Conservation (phyloP, 2,888 invertebrate genomes). For the Tupiocoris notatus region DNA sequence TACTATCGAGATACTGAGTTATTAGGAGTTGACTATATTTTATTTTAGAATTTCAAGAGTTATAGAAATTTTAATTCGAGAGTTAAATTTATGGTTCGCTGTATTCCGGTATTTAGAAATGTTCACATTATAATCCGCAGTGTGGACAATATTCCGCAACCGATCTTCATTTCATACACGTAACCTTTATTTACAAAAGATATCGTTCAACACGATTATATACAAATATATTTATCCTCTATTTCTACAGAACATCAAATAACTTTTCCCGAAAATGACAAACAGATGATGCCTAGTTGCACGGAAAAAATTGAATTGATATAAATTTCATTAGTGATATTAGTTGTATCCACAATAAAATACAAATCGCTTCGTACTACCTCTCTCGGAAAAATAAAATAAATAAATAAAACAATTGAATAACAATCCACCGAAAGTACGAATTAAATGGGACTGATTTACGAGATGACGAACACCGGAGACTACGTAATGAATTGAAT, state of each 20-base stretch:
- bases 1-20: too few species aligned
- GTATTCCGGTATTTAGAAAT: too few species aligned
- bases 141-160: conserved; percentile 45
- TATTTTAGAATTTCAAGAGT: too few species aligned
- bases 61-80: too few species aligned
- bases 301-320: conserved; percentile 13
- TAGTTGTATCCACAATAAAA: conserved; percentile 20
- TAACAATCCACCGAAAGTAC: too few species aligned
- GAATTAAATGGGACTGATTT: not conserved
- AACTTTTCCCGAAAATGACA: conserved; percentile 41
- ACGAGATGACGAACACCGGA: not conserved
- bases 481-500: not conserved
- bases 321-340: not conserved
- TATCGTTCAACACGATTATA: conserved; percentile 24
- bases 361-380: conserved; percentile 2
- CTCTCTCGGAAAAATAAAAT: too few species aligned
- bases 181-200: conserved; percentile 35
- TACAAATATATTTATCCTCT: conserved; percentile 34
- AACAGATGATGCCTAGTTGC: conserved; percentile 42
- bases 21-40: too few species aligned
- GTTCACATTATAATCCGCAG: too few species aligned
- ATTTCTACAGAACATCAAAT: conserved; percentile 33
- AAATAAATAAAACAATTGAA: too few species aligned
- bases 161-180: conserved; percentile 39
- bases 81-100: too few species aligned